Percentiles rank a stretch among this genome's conserved stretches.
These are phyloP conservation scores for Drosophila persimilis DNA, from an alignment of 1,140 invertebrate genomes.

Conservation along the genomic window DNA sequence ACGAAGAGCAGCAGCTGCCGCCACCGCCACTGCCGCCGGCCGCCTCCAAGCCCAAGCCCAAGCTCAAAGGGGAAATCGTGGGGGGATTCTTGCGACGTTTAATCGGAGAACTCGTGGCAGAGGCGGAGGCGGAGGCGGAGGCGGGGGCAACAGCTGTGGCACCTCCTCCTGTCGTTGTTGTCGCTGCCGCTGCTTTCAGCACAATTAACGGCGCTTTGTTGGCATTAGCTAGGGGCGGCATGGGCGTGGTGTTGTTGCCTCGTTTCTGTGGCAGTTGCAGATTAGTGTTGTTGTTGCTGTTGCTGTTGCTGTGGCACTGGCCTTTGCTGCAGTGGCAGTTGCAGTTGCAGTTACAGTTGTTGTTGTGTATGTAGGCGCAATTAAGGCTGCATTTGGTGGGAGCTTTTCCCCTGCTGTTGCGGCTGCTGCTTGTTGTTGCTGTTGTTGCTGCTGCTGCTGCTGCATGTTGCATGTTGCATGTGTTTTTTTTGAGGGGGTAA, in stretches of 20 bases:
- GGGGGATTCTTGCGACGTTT: constrained; percentile 70
- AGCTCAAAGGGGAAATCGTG: constrained; percentile 22
- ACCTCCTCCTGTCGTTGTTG: constrained; percentile 29
- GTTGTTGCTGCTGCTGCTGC: constrained; percentile 30
- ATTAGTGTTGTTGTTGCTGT: constrained; percentile 29
- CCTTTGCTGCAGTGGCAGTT: constrained; percentile 38
- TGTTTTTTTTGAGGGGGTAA: constrained; percentile 27
- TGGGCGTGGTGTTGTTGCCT: constrained; percentile 57
- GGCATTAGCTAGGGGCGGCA: constrained; percentile 69
- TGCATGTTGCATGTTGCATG: constrained; percentile 13
- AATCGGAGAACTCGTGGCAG: constrained; percentile 39
- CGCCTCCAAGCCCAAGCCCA: constrained; percentile 8
- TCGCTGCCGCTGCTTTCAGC: constrained; percentile 49
- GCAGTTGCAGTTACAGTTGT: constrained; percentile 35
- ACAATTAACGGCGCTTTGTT: constrained; percentile 65
- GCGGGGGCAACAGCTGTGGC: constrained; percentile 10
- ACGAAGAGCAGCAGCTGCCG: constrained; percentile 56
- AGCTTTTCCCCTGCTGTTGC: constrained; percentile 47
- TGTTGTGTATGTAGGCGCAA: constrained; percentile 50
- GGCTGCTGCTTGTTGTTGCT: constrained; percentile 30
- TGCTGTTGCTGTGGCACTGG: constrained; percentile 21
- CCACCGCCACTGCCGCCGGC: constrained; percentile 28
- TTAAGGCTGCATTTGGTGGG: constrained; percentile 63
- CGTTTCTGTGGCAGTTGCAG: constrained; percentile 36
- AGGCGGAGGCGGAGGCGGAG: constrained; percentile 13